A percentile compares a stretch with the other conserved stretches of the same genome.
phyloP scores from a whole-genome alignment of 2,113 vertebrate species.

The Dromiciops gliroides region DNA sequence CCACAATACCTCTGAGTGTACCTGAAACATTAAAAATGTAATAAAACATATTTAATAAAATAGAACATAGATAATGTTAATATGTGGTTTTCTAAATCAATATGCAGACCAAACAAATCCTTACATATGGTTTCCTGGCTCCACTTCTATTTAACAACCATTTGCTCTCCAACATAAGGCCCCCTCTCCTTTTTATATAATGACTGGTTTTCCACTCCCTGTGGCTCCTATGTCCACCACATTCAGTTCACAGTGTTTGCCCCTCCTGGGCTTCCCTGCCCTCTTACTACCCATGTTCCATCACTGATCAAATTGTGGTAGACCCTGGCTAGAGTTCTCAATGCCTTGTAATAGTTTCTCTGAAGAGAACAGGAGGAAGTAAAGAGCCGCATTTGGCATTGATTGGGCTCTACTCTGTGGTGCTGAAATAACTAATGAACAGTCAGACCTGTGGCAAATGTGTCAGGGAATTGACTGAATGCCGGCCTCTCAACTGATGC shows the following conservation, averaged over 20 bases:
- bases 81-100: not conserved
- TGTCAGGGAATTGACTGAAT: not conserved
- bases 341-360: not conserved
- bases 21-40: not conserved
- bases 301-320: not conserved
- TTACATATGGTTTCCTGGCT: not conserved
- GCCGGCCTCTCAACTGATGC: not conserved
- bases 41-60: not conserved
- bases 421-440: not conserved
- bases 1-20: not conserved
- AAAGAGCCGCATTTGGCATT: not conserved
- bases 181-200: not conserved
- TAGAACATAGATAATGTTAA: not conserved
- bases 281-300: not conserved
- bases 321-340: not conserved
- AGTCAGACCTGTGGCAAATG: not conserved
- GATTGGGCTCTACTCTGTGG: not conserved
- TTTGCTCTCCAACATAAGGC: not conserved
- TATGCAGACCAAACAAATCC: not conserved
- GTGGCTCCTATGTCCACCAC: not conserved
- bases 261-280: not conserved
- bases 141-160: not conserved
- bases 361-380: not conserved
- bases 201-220: not conserved
- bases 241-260: not conserved